phyloP scores from a whole-genome alignment of 2,797 vertebrate species.

The Halcyon leucocephala region DNA sequence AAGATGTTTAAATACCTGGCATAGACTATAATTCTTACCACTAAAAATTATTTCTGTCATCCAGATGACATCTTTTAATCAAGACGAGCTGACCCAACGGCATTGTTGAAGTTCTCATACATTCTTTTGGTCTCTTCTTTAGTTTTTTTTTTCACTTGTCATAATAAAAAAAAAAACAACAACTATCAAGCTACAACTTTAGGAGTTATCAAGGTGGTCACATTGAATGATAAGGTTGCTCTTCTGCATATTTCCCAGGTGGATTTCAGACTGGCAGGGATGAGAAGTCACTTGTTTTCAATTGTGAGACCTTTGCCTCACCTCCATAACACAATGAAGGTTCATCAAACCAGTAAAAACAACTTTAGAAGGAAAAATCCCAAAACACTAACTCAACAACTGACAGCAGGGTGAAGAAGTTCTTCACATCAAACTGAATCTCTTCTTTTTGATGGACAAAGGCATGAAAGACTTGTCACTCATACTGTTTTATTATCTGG shows the following conservation, averaged over 20 bases:
- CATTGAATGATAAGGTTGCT: neutral
- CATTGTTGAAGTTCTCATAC: neutral
- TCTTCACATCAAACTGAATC: neutral
- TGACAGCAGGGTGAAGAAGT: constrained; percentile 11
- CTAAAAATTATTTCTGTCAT: neutral
- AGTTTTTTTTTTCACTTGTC: constrained; percentile 22
- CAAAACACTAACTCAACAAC: neutral
- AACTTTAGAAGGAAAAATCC: neutral
- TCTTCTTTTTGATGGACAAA: neutral
- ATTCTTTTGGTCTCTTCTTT: neutral
- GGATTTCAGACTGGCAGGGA: constrained; percentile 54
- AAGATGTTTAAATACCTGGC: neutral
- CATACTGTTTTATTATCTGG: neutral
- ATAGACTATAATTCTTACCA: neutral
- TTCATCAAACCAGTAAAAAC: constrained; percentile 32
- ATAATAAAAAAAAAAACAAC: constrained; percentile 36
- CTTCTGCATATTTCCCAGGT: constrained; percentile 9
- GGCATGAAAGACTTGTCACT: neutral
- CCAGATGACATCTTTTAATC: neutral
- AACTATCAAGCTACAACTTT: constrained; percentile 14
- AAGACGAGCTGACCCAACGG: neutral
- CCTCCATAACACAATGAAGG: neutral
- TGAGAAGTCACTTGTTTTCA: constrained; percentile 58
- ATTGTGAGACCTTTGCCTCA: constrained; percentile 16
- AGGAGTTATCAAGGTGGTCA: constrained; percentile 49